Conservation (phyloP, 2,888 invertebrate genomes). For the Drosophila kuntzei region DNA sequence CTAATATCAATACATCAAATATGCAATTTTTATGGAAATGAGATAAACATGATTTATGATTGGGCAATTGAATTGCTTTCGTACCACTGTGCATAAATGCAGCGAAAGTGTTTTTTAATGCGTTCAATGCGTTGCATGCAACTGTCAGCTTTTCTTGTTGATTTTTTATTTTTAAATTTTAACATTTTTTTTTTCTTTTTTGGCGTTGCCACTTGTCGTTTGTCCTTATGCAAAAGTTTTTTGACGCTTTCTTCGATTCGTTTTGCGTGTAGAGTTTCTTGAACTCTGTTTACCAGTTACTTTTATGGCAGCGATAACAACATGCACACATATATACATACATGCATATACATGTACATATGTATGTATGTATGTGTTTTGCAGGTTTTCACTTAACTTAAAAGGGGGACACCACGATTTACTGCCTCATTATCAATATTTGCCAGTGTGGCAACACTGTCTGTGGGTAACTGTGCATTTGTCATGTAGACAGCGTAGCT, state of each 20-base stretch:
- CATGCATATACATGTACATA: neutral
- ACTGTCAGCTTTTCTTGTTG: conserved; percentile 31
- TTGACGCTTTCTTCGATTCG: conserved; percentile 49
- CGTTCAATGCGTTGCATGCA: conserved; percentile 56
- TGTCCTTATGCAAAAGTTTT: conserved; percentile 58
- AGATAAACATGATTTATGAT: neutral
- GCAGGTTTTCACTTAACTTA: conserved; percentile 27
- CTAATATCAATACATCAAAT: neutral
- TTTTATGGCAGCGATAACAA: conserved; percentile 61
- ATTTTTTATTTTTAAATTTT: neutral
- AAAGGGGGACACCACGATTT: conserved; percentile 57
- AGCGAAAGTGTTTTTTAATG: conserved; percentile 64
- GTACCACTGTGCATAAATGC: conserved; percentile 44
- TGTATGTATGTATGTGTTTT: conserved; percentile 4
- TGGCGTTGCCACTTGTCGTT: conserved; percentile 52
- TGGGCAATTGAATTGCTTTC: neutral
- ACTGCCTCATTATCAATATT: conserved; percentile 67
- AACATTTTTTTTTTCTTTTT: conserved; percentile 13
- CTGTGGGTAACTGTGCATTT: conserved; percentile 41
- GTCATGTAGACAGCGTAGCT: conserved; percentile 26
- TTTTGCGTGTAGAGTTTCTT: conserved; percentile 65
- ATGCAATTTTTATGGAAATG: neutral
- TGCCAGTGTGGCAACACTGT: conserved; percentile 35
- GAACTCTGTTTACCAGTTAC: conserved; percentile 72
- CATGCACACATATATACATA: conserved; percentile 9